Percentiles rank a stretch among this genome's conserved stretches.
These are phyloP conservation scores for Drosophila multiciliata DNA, from an alignment of 2,888 invertebrate species.

Conservation along the genomic window DNA sequence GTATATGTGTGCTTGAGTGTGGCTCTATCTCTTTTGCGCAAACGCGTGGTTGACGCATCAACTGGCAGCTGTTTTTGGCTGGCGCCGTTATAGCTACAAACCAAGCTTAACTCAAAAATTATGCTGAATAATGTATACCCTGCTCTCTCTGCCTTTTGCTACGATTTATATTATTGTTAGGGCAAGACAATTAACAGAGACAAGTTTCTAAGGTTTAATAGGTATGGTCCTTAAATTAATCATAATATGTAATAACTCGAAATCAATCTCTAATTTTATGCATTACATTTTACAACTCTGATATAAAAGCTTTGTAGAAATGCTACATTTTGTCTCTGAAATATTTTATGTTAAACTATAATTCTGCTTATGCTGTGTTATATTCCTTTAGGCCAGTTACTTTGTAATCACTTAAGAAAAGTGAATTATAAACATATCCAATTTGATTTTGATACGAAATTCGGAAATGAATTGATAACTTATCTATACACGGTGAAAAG, in stretches of 20 bases:
- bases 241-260: neutral
- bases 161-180: neutral
- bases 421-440: too few species aligned
- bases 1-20: conserved; percentile 22
- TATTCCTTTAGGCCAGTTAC: neutral
- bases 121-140: conserved; percentile 29
- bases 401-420: neutral
- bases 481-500: conserved; percentile 8
- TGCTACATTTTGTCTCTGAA: neutral
- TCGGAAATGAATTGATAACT: neutral
- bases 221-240: neutral
- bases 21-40: conserved; percentile 72
- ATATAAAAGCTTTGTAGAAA: neutral
- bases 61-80: conserved; percentile 62
- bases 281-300: neutral
- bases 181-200: neutral
- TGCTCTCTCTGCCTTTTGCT: conserved; percentile 5
- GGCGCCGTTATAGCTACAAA: conserved; percentile 68
- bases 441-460: neutral
- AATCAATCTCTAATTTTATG: neutral
- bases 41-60: conserved; percentile 58
- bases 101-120: conserved; percentile 50
- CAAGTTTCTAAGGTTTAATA: neutral
- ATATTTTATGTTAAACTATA: neutral
- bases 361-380: neutral